phyloP scores from a whole-genome alignment of 2,113 vertebrate species.

The Podarcis raffonei region DNA sequence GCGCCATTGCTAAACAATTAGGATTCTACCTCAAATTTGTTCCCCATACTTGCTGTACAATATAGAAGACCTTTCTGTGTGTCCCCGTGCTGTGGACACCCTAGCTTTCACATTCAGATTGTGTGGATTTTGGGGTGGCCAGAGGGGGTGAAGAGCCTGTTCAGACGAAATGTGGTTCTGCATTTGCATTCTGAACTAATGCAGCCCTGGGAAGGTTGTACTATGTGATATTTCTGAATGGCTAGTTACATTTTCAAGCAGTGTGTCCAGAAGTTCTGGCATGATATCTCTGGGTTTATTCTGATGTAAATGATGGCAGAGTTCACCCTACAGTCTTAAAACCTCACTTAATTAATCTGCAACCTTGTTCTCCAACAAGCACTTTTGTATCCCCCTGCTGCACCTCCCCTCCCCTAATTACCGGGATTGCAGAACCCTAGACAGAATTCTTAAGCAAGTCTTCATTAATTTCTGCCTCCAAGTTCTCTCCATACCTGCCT shows the following conservation, averaged over 20 bases:
- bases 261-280: neutral
- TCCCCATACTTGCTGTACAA: no score
- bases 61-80: neutral
- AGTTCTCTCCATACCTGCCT: neutral
- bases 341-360: constrained; percentile 1
- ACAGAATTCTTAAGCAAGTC: neutral
- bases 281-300: neutral
- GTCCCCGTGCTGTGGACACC: neutral
- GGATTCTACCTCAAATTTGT: no score
- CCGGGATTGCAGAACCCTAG: neutral
- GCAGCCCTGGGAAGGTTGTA: no score
- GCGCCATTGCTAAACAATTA: no score
- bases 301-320: neutral
- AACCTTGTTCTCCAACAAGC: neutral
- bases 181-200: neutral
- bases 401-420: neutral
- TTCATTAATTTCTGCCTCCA: neutral
- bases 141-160: neutral
- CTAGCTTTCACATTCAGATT: neutral
- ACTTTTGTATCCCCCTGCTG: neutral
- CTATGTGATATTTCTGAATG: neutral
- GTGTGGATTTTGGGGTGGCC: no score
- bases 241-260: neutral
- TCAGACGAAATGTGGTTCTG: neutral
- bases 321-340: neutral